Percentiles rank a stretch among this genome's conserved stretches.
Evolutionary conservation across 2,888 invertebrate genomes (phyloP).

Genomic region (Notodromas monacha): DNA sequence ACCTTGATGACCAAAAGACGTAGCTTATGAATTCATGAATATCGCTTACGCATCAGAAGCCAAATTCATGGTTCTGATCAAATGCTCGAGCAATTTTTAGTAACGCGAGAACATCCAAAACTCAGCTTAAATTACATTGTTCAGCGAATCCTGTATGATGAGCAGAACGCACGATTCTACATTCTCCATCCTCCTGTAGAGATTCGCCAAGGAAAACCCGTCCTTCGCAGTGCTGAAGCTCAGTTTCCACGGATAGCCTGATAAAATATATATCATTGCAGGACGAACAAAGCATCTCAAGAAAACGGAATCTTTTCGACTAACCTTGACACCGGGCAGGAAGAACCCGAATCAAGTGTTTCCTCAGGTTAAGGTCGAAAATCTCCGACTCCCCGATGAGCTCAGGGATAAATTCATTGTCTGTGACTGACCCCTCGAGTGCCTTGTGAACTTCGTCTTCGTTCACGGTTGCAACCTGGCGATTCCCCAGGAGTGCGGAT

Average conservation of each 20-base stretch:
- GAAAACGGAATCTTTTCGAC: no score
- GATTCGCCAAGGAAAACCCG: constrained; percentile 85
- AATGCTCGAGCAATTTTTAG: no score
- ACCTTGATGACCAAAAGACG: no score
- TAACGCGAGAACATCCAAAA: no score
- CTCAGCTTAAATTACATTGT: constrained; percentile 51
- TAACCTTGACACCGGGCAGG: constrained; percentile 72
- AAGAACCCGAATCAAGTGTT: constrained; percentile 49
- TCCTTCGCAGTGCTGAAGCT: constrained; percentile 85
- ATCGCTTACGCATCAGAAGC: no score
- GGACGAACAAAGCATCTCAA: no score
- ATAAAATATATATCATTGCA: no score
- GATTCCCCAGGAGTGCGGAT: no score
- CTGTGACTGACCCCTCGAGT: constrained; percentile 23
- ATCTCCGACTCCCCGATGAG: constrained; percentile 49
- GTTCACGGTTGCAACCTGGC: constrained; percentile 61
- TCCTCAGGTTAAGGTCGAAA: constrained; percentile 54
- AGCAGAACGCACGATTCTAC: constrained; percentile 71
- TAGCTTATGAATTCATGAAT: no score
- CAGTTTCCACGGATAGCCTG: constrained; percentile 69
- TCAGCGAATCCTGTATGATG: constrained; percentile 75
- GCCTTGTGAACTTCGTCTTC: constrained; percentile 49
- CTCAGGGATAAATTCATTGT: constrained; percentile 59
- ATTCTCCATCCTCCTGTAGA: constrained; percentile 83
- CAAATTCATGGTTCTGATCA: no score